Conservation (phyloP, 2,888 invertebrate species). For the Sycophila texana region DNA sequence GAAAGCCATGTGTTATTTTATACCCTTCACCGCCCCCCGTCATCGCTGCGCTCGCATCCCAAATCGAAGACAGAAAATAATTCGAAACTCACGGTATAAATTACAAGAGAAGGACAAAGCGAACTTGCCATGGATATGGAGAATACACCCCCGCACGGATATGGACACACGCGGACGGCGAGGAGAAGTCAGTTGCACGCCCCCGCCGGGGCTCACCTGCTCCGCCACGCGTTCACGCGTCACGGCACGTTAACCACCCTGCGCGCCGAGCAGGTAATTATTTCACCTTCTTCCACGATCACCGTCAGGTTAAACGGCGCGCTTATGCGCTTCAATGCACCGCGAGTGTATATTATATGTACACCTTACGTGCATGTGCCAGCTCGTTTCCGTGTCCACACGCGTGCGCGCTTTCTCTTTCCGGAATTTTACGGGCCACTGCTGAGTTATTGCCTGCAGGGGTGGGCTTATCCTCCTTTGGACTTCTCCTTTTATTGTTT, state of each 20-base stretch:
- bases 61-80: no score
- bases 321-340: constrained; percentile 49
- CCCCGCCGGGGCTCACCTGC: constrained; percentile 66
- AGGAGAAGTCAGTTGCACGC: constrained; percentile 37
- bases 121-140: not conserved
- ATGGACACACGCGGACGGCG: not conserved
- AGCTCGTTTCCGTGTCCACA: not conserved
- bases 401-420: not conserved
- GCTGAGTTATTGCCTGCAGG: no score
- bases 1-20: not conserved
- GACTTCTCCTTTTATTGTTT: no score
- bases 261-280: constrained; percentile 60
- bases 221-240: constrained; percentile 58
- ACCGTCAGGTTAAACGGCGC: constrained; percentile 42
- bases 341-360: not conserved
- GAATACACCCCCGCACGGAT: no score
- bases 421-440: not conserved
- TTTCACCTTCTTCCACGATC: constrained; percentile 53
- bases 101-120: not conserved
- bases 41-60: not conserved
- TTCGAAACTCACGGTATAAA: no score
- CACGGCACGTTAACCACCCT: constrained; percentile 65
- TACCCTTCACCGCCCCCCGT: not conserved
- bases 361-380: not conserved
- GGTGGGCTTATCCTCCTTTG: no score